These are phyloP conservation scores for Schizaphis graminum DNA, from an alignment of 2,888 invertebrate genomes.

Conservation along the genomic window DNA sequence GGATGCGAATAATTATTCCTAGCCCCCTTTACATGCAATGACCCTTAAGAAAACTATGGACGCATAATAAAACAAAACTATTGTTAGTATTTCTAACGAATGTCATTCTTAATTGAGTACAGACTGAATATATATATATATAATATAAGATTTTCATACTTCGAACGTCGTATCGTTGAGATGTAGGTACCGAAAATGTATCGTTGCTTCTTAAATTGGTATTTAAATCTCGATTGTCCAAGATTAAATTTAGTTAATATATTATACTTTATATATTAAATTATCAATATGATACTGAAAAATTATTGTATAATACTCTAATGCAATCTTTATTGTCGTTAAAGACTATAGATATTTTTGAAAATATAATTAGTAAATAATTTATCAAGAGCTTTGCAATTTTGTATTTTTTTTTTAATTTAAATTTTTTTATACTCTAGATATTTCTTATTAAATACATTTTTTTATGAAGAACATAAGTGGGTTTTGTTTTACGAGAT, in stretches of 20 bases:
- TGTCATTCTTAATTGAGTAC: not conserved
- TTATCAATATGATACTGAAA: not conserved
- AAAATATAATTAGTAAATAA: not conserved
- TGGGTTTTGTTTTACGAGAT: not conserved
- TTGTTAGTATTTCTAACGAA: not conserved
- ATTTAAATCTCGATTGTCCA: not conserved
- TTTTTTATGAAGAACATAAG: not conserved
- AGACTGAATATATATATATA: not conserved
- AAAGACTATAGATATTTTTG: not conserved
- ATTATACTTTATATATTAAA: not conserved
- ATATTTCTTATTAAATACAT: not conserved
- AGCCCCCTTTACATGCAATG: not conserved
- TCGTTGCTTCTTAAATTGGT: not conserved
- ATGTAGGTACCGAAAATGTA: not conserved
- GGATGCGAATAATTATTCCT: slow-evolving; percentile 16
- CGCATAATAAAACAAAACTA: slow-evolving; percentile 23
- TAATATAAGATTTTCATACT: not conserved
- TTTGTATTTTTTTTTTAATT: not conserved
- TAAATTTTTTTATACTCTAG: not conserved
- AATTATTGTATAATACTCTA: not conserved
- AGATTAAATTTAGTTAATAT: not conserved
- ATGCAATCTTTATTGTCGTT: not conserved
- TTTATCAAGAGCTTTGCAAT: not conserved
- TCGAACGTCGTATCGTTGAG: not conserved
- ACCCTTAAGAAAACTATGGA: slow-evolving; percentile 1